A percentile compares a stretch with the other conserved stretches of the same genome.
These are phyloP conservation scores for Drosophila grimshawi DNA, from an alignment of 1,140 invertebrate genomes.

Conservation along the genomic window DNA sequence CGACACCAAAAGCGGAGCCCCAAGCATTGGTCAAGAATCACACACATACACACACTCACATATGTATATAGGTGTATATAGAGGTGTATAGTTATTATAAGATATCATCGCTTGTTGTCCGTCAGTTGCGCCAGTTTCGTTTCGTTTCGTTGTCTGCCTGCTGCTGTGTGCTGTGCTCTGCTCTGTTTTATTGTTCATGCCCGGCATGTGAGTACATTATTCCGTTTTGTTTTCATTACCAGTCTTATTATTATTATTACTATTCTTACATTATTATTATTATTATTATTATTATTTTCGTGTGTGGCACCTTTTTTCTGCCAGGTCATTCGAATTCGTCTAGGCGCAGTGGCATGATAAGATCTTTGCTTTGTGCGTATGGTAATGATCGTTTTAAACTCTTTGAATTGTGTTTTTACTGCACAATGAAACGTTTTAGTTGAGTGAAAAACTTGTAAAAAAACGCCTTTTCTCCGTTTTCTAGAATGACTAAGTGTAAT, in stretches of 20 bases:
- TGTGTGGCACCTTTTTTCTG: slow-evolving; percentile 35
- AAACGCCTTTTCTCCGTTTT: neutral
- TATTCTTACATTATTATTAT: slow-evolving; percentile 22
- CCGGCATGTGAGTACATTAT: slow-evolving; percentile 34
- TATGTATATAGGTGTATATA: neutral
- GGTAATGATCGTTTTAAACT: slow-evolving; percentile 24
- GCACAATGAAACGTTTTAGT: slow-evolving; percentile 30
- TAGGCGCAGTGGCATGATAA: slow-evolving; percentile 25
- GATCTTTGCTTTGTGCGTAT: slow-evolving; percentile 38
- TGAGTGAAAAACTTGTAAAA: slow-evolving; percentile 31
- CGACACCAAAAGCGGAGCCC: slow-evolving; percentile 43
- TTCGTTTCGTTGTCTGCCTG: slow-evolving; percentile 16
- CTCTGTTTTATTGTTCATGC: slow-evolving; percentile 27
- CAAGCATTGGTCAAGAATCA: slow-evolving; percentile 45
- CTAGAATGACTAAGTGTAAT: slow-evolving; percentile 16
- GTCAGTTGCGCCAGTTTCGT: slow-evolving; percentile 44
- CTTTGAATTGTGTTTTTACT: slow-evolving; percentile 41
- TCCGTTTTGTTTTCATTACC: slow-evolving; percentile 70
- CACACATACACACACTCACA: slow-evolving; percentile 7
- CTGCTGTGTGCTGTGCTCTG: neutral
- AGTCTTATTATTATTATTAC: slow-evolving; percentile 34
- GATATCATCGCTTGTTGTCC: slow-evolving; percentile 11
- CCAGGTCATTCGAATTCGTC: slow-evolving; percentile 32
- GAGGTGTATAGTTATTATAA: slow-evolving; percentile 24
- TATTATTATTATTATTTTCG: slow-evolving; percentile 25